phyloP scores from a whole-genome alignment of 1,140 invertebrate species.

The Drosophila bocki region DNA sequence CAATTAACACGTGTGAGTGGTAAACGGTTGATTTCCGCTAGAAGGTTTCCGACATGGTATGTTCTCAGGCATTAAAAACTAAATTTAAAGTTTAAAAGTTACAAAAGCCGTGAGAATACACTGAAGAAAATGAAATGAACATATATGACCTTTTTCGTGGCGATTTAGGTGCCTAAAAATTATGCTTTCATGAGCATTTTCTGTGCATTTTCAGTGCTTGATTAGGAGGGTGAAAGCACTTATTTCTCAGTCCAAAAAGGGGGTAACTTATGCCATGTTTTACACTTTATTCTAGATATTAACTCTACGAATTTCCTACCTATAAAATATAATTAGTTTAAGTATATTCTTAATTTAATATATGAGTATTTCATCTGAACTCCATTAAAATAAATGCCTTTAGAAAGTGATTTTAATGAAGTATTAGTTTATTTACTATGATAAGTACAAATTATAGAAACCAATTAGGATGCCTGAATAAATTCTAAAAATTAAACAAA shows the following conservation, averaged over 20 bases:
- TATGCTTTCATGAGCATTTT: too few relatives aligned
- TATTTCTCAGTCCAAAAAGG: too few relatives aligned
- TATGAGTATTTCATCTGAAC: not conserved
- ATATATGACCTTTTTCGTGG: too few relatives aligned
- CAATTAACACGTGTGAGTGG: constrained; percentile 37
- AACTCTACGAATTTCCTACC: too few relatives aligned
- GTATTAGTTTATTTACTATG: not conserved
- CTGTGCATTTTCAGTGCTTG: too few relatives aligned
- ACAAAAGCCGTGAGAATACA: constrained; percentile 16
- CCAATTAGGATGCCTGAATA: not conserved
- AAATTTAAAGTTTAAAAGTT: constrained; percentile 36
- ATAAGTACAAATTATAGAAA: not conserved
- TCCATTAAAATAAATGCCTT: not conserved
- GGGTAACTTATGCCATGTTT: too few relatives aligned
- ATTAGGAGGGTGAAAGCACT: too few relatives aligned
- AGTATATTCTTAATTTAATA: not conserved
- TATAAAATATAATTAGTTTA: not conserved
- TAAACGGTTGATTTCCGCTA: constrained; percentile 2
- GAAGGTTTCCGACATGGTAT: constrained; percentile 23
- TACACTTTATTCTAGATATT: too few relatives aligned
- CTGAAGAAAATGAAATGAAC: too few relatives aligned
- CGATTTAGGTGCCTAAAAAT: too few relatives aligned
- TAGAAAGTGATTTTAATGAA: not conserved
- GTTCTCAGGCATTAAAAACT: constrained; percentile 12
- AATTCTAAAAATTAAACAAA: too few relatives aligned